A percentile compares a stretch with the other conserved stretches of the same genome.
Conservation (phyloP, 2,113 vertebrate genomes). For the Oostethus manadensis region DNA sequence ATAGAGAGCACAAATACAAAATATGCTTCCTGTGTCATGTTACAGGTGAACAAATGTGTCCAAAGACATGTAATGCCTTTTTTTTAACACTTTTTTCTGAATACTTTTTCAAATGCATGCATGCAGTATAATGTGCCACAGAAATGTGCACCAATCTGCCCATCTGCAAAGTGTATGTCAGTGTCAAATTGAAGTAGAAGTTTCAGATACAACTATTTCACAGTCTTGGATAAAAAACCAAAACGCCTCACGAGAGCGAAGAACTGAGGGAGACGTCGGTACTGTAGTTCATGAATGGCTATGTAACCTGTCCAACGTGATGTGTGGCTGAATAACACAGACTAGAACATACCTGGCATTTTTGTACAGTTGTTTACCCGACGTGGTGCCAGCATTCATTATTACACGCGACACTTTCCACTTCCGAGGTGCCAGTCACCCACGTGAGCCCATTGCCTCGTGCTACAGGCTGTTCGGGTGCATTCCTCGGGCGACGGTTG, state of each 20-base stretch:
- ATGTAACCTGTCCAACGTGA: not conserved
- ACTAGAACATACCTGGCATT: not conserved
- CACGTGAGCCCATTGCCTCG: not conserved
- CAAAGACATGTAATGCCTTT: not conserved
- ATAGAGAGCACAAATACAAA: not conserved
- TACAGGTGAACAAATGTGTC: not conserved
- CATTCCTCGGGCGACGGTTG: not conserved
- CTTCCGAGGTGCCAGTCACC: not conserved
- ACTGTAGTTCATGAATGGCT: no score
- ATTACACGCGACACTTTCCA: not conserved
- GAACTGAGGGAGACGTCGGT: no score
- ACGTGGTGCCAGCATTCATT: not conserved
- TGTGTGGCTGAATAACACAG: not conserved
- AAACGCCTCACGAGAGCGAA: no score
- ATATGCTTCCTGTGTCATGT: not conserved
- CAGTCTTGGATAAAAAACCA: no score
- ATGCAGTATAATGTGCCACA: no score
- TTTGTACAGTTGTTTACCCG: not conserved
- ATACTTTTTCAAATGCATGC: no score
- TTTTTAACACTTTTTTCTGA: not conserved
- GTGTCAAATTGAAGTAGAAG: no score
- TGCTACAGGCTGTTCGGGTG: not conserved
- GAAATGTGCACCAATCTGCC: no score
- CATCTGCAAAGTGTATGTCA: no score
- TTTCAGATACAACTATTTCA: no score